Evolutionary conservation across 2,113 vertebrate species (phyloP), one percentile per base, ranked within the genome.

Genomic region (Zapornia atra): DNA sequence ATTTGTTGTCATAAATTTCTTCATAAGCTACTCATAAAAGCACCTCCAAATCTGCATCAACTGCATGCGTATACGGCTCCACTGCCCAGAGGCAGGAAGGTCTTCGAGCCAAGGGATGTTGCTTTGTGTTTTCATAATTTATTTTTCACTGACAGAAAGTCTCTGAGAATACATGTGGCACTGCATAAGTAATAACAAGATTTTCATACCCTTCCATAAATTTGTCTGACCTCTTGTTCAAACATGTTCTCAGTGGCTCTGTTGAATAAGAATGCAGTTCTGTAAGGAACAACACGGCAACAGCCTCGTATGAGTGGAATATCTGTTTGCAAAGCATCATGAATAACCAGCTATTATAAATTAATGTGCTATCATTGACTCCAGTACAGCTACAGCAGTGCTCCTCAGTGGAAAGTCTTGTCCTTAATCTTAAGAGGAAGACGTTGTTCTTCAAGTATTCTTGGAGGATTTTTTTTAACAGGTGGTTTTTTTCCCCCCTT

Each of bases 221-320:
- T 92, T 92, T 80, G 51, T 83, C 59, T 90, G 94, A 76, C 86
- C 83, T 91, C 94, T 94, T 94, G 73, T 91, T 92, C 77, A 94
- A 77, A 85, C 82, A 86, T 84, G 72, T 88, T 94, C 84, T 96
- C 69, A n/a, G 33, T 50, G 61, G 20, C 88, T 59, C 18, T 69
- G 31, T 50, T 90, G 84, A 96, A 91, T 92, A 36, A 82, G 70
- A 95, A 86, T 61, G 26, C 77, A 85, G 22, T 48, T 87, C 76
- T 90, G 69, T 73, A 85, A 95, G 40, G 59, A 95, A 44, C n/a
- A 90, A 46, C 18, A 73, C 3, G 89, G 68, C 33, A 83, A 61
- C 34, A 71, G 48, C 25, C 38, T 80, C 40, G 29, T 77, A 9
- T 68, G 61, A 86, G 51, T 61, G 31, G 76, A 83, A 86, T 50